Evolutionary conservation across 2,113 vertebrate species (phyloP).

Genomic region (Scopus umbretta): DNA sequence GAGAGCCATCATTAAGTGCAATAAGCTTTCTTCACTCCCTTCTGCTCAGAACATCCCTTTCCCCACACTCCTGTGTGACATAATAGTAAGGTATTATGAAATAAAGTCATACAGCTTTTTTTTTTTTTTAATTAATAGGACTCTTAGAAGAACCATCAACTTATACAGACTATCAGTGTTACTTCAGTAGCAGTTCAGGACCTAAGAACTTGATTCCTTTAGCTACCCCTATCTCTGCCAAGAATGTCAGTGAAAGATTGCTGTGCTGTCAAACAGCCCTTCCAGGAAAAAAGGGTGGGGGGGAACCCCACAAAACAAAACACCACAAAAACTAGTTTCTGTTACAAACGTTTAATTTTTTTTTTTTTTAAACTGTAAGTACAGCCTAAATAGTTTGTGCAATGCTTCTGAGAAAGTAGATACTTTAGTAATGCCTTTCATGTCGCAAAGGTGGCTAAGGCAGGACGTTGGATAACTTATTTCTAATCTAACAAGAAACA

Average conservation of each 20-base stretch:
- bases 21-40: background rate
- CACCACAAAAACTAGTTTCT: background rate
- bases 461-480: background rate
- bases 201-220: background rate
- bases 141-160: background rate
- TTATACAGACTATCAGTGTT: background rate
- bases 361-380: background rate
- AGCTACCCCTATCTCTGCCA: background rate
- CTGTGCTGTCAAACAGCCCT: background rate
- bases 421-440: background rate
- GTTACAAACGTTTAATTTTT: background rate
- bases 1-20: background rate
- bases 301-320: too few species aligned
- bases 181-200: background rate
- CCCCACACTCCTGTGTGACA: background rate
- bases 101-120: background rate
- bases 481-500: background rate
- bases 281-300: background rate
- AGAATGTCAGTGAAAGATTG: background rate
- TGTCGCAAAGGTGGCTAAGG: background rate
- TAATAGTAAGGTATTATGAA: background rate
- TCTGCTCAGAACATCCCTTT: background rate
- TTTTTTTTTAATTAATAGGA: too few species aligned
- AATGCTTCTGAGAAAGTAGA: background rate
- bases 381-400: background rate